Conservation (phyloP, 2,113 vertebrate species). For the Actenoides hombroni region DNA sequence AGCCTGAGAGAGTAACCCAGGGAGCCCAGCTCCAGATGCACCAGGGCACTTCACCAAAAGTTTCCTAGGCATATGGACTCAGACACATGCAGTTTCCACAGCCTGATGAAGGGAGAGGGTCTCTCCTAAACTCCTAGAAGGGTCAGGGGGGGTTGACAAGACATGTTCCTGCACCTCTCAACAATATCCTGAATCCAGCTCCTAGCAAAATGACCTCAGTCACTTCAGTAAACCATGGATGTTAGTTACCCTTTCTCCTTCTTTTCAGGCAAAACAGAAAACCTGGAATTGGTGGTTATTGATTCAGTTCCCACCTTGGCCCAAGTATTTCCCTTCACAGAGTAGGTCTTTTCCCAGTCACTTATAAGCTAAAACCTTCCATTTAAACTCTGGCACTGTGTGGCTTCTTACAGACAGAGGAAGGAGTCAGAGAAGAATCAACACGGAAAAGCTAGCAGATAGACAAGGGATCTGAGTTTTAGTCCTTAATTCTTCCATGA, state of each 20-base stretch:
- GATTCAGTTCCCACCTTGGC: not conserved
- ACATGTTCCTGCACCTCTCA: not conserved
- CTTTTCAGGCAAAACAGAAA: not conserved
- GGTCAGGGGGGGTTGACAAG: not conserved
- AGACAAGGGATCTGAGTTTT: not conserved
- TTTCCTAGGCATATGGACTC: not conserved
- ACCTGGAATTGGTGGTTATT: not conserved
- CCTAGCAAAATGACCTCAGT: not conserved
- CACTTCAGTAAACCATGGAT: not conserved
- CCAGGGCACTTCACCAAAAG: not conserved
- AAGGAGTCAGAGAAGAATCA: not conserved
- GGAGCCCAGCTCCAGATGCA: not conserved
- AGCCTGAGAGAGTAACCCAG: not conserved
- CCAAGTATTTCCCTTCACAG: not conserved
- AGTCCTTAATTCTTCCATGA: not conserved
- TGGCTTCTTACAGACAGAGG: not conserved
- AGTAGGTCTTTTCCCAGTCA: not conserved
- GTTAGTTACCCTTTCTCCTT: not conserved
- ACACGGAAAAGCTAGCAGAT: not conserved
- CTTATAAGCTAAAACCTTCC: not conserved
- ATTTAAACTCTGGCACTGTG: fast-evolving
- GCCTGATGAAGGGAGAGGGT: not conserved
- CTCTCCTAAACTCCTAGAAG: not conserved
- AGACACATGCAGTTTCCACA: not conserved
- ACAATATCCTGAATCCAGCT: not conserved